Conservation (phyloP, 1,140 invertebrate species). For the Armadillidium nasatum region DNA sequence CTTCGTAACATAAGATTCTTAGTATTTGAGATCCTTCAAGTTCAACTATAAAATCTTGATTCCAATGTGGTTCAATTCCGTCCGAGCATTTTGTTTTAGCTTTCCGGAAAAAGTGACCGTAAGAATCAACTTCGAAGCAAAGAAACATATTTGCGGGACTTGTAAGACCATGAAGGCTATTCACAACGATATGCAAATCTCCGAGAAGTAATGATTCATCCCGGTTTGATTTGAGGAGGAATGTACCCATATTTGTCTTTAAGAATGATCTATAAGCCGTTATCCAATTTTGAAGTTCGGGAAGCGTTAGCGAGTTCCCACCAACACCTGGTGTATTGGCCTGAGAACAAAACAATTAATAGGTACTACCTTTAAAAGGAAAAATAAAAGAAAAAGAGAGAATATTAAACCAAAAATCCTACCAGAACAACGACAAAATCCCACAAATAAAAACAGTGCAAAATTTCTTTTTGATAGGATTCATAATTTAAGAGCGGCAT, state of each 20-base stretch:
- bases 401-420: no score
- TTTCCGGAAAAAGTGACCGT: conserved; percentile 90
- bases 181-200: conserved; percentile 74
- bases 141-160: conserved; percentile 75
- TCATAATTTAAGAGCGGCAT: no score
- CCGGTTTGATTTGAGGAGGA: conserved; percentile 69
- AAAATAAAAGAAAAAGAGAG: no score
- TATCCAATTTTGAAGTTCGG: conserved; percentile 79
- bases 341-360: background rate
- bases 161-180: conserved; percentile 70
- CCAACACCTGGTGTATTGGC: conserved; percentile 56
- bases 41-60: conserved; percentile 84
- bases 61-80: conserved; percentile 65
- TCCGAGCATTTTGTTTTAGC: conserved; percentile 70
- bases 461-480: no score
- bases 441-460: no score
- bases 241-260: conserved; percentile 53
- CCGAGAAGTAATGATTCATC: conserved; percentile 79
- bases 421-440: no score
- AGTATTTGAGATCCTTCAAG: conserved; percentile 87
- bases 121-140: conserved; percentile 86
- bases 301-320: conserved; percentile 55
- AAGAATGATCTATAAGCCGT: conserved; percentile 73
- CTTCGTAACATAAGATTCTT: conserved; percentile 77
- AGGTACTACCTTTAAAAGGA: no score